Evolutionary conservation across 2,888 invertebrate species (phyloP), one percentile per base, ranked within the genome.

Genomic region (Sceliomorpha sp.): DNA sequence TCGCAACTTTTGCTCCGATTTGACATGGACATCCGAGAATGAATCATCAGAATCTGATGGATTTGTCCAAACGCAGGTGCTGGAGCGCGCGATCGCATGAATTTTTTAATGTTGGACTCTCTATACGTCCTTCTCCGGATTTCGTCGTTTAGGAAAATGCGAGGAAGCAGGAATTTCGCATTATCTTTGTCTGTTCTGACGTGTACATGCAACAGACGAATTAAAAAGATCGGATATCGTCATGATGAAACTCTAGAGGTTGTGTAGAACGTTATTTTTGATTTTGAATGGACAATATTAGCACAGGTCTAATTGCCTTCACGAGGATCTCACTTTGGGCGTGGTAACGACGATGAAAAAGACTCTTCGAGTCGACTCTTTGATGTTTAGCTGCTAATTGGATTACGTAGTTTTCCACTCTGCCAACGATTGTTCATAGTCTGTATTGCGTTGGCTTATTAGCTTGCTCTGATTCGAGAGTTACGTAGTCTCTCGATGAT

Each of bases 371-470:
- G 31, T 9, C 42, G 55, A 51, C 55, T 67, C 67, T 68, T 68
- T 68, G 67, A 67, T 67, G 56, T 68, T 67, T 36, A 60, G 39
- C 45, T 68, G 40, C 68, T 68, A 68, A 68, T 68, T 68, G 68
- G 68, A 68, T 68, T 68, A 62, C 68, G 68, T 68, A 68, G 60
- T 68, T 68, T 62, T 68, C 68, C 60, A 62, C 60, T 56, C 60
- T 53, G 51, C 56, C 50, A 34, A 60, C 68, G 68, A 68, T 68
- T 62, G 62, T 60, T 62, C 31, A 50, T 51, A 62, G 60, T 48
- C 56, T 50, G 55, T 55, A 37, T 55, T 29, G 42, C 39, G 56
- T 13, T 40, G 34, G 56, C 48, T 62, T 60, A 68, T 67, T 68
- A 68, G 60, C 50, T 34, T 55, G 55, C 60, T 60, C 12, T 29